Percentiles rank a stretch among this genome's conserved stretches.
phyloP scores from a whole-genome alignment of 2,888 invertebrate species.

The Rhagonycha lutea region DNA sequence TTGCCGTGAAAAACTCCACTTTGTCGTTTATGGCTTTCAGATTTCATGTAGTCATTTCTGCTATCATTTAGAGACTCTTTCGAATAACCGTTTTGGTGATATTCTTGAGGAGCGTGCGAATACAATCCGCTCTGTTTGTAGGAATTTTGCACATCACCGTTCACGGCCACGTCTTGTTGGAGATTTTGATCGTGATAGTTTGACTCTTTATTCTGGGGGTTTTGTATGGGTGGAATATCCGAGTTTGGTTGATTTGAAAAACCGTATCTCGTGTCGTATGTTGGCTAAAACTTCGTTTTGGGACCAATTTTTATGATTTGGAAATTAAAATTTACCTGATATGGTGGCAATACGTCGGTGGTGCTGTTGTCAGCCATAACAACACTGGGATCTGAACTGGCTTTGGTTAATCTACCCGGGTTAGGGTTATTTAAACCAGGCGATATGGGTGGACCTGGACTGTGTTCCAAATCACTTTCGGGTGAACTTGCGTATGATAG shows the following conservation, averaged over 20 bases:
- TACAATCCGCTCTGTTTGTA: slow-evolving; percentile 42
- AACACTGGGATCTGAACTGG: slow-evolving; percentile 93
- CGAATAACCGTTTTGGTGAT: slow-evolving; percentile 35
- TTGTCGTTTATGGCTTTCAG: slow-evolving; percentile 51
- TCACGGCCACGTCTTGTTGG: slow-evolving; percentile 44
- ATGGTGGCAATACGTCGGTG: slow-evolving; percentile 80
- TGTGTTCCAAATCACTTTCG: slow-evolving; percentile 92
- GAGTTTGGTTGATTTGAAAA: slow-evolving; percentile 41
- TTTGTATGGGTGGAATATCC: slow-evolving; percentile 39
- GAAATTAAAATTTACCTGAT: slow-evolving; percentile 67
- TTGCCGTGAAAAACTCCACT: slow-evolving; percentile 50
- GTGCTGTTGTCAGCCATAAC: slow-evolving; percentile 86
- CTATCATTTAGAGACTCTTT: slow-evolving; percentile 8
- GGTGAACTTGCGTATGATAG: slow-evolving; percentile 95
- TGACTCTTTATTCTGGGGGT: slow-evolving; percentile 44
- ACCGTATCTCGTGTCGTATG: slow-evolving; percentile 52
- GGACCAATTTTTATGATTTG: background rate
- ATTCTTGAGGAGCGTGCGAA: slow-evolving; percentile 31
- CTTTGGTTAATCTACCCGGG: slow-evolving; percentile 65
- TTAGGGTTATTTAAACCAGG: slow-evolving; percentile 61
- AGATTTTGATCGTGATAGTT: slow-evolving; percentile 46
- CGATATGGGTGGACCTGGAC: slow-evolving; percentile 68
- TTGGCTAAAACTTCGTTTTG: slow-evolving; percentile 44
- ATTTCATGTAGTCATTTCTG: slow-evolving; percentile 40
- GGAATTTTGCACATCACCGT: slow-evolving; percentile 40